These are phyloP conservation scores for Ageneiosus marmoratus DNA, from an alignment of 2,113 vertebrate genomes.

Conservation along the genomic window DNA sequence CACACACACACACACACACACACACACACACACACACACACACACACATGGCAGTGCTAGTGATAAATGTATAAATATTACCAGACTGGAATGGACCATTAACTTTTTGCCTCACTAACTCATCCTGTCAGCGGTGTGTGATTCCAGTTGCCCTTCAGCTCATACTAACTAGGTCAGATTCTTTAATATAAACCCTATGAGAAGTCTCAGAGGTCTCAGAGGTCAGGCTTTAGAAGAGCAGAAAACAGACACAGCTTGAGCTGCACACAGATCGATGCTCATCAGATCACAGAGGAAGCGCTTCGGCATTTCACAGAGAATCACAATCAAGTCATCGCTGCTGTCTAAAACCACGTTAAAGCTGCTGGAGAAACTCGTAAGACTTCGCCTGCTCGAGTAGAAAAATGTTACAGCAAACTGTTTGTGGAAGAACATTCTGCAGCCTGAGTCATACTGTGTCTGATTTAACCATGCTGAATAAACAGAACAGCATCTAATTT, in stretches of 20 bases:
- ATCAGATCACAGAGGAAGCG: not conserved
- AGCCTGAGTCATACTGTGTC: not conserved
- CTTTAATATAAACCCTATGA: not conserved
- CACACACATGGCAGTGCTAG: constrained; percentile 1
- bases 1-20: not conserved
- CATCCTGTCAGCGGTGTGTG: not conserved
- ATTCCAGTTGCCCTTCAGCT: not conserved
- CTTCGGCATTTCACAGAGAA: not conserved
- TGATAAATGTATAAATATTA: constrained; percentile 2
- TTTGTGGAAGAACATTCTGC: not conserved
- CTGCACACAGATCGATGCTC: constrained; percentile 1
- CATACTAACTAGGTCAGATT: not conserved
- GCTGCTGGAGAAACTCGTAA: not conserved
- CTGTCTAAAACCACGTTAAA: not conserved
- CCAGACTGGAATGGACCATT: not conserved
- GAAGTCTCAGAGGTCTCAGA: not conserved
- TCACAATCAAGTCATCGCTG: not conserved
- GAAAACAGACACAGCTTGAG: constrained; percentile 1
- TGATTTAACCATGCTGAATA: not conserved
- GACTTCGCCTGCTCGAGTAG: not conserved
- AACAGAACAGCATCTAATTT: not conserved
- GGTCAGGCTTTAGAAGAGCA: not conserved
- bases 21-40: not conserved
- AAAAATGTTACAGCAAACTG: not conserved
- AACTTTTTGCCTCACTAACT: not conserved